Base-by-base conservation (phyloP, 2,113 vertebrate genomes). In the Ptilorrhoa leucosticta region DNA sequence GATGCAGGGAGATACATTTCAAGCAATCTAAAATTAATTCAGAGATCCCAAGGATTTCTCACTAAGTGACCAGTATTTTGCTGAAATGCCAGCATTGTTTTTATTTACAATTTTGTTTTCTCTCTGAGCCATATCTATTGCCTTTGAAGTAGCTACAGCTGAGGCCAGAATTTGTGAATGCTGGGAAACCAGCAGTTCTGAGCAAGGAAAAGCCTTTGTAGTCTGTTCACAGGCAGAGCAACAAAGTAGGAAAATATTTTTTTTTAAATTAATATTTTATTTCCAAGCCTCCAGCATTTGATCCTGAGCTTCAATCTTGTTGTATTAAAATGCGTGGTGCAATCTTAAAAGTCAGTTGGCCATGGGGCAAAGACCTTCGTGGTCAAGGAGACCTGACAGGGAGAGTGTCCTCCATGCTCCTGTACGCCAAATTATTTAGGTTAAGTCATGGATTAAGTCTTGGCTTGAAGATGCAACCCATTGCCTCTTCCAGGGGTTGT, bases 101-200 rank as follows among this genome's bases (percentile, higher is more conserved):
- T 91, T 87, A 33, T 60, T 91, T 60, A 60, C 37, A 83, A 13
- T 89, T 94, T 91, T 96, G 81, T 90, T 96, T 96, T 94, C 58
- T 89, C 33, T 82, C 39, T 66, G 63, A 93, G 58, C 92, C 4
- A 1, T 96, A 95, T 96, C 95, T 94, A 3, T 77, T 95, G 93
- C 78, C 89, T 97, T 97, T 97, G 95, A 97, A 96, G 96, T 93
- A 80, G 66, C 87, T 96, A 51, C 35, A 66, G 35, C 51, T 73
- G 83, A 85, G 63, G 87, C 93, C 93, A 94, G 68, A 87, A 63
- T 80, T 93, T 88, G 85, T 91, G 56, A 73, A 66, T 91, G 79
- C 79, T 93, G 93, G 91, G 92, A 95, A 97, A 92, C 50, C 87
- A 96, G 82, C 91, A 86, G 75, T 89, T 96, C 78, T 83, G 87